Evolutionary conservation across 1,140 invertebrate species (phyloP).

Genomic region (Monomorium pharaonis): DNA sequence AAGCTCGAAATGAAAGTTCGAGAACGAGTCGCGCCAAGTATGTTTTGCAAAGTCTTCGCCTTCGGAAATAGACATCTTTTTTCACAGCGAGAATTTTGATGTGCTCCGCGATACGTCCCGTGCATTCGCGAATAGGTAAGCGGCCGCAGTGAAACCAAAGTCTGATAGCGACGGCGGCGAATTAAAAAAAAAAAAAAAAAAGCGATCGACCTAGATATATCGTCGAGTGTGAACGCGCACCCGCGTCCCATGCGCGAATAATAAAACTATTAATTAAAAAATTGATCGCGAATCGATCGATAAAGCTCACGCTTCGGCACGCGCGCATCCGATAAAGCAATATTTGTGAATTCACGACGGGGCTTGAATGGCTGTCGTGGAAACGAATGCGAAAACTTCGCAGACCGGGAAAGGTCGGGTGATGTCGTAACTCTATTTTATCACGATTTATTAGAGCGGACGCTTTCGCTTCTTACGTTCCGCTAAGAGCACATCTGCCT

Average conservation of each 20-base stretch:
- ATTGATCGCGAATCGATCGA: conserved; percentile 24
- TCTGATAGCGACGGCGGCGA: not conserved
- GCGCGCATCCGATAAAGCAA: not conserved
- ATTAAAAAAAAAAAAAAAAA: conserved; percentile 35
- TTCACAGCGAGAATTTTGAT: conserved; percentile 15
- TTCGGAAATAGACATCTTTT: not conserved
- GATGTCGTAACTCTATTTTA: conserved; percentile 7
- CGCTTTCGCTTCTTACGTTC: conserved; percentile 26
- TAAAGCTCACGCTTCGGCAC: not conserved
- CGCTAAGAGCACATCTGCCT: conserved; percentile 23
- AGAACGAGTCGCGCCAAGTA: not conserved
- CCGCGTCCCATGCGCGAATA: conserved; percentile 46
- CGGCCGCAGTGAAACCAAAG: conserved; percentile 36
- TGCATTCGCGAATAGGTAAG: not conserved
- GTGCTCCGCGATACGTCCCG: not conserved
- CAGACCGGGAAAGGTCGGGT: too few relatives aligned
- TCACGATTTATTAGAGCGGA: not conserved
- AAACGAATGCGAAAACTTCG: not conserved
- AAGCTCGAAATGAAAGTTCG: too few relatives aligned
- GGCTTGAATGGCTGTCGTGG: not conserved
- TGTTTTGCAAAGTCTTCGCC: not conserved
- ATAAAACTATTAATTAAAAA: conserved; percentile 65
- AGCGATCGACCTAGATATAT: conserved; percentile 66
- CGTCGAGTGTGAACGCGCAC: conserved; percentile 60
- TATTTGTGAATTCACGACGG: not conserved